A percentile compares a stretch with the other conserved stretches of the same genome.
These are phyloP conservation scores for Apamea crenata DNA, from an alignment of 2,888 invertebrate genomes.

Conservation along the genomic window DNA sequence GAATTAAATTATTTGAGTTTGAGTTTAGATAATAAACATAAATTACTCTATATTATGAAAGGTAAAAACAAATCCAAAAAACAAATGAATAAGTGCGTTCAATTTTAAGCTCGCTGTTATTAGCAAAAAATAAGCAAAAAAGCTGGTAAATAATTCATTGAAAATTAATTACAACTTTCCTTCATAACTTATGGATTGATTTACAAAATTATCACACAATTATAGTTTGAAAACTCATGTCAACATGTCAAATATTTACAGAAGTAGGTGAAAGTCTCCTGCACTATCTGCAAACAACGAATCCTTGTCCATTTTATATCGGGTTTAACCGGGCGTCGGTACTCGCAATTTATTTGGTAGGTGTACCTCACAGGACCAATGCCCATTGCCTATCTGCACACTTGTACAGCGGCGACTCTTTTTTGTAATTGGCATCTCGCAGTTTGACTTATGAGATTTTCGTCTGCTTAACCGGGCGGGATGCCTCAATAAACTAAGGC, in stretches of 20 bases:
- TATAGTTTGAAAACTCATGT: not conserved
- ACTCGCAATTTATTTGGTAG: slow-evolving; percentile 80
- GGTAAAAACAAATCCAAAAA: no score
- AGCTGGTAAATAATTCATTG: not conserved
- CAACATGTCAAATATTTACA: no score
- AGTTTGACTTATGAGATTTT: no score
- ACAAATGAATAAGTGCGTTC: not conserved
- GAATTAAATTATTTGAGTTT: no score
- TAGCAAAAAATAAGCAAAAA: no score
- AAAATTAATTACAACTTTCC: not conserved
- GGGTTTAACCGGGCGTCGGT: slow-evolving; percentile 76
- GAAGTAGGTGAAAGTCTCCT: not conserved
- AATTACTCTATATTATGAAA: not conserved
- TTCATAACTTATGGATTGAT: not conserved
- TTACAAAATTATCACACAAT: not conserved
- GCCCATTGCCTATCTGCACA: slow-evolving; percentile 70
- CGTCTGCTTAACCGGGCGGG: no score
- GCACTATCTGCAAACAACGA: slow-evolving; percentile 25
- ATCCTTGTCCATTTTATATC: slow-evolving; percentile 76
- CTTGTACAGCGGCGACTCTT: slow-evolving; percentile 50
- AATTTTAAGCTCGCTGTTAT: not conserved
- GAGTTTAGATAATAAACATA: no score
- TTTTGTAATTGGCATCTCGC: no score
- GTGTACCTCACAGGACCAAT: slow-evolving; percentile 77
- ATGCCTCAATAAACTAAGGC: no score